Conservation (phyloP, 2,888 invertebrate genomes). For the Labia minor region DNA sequence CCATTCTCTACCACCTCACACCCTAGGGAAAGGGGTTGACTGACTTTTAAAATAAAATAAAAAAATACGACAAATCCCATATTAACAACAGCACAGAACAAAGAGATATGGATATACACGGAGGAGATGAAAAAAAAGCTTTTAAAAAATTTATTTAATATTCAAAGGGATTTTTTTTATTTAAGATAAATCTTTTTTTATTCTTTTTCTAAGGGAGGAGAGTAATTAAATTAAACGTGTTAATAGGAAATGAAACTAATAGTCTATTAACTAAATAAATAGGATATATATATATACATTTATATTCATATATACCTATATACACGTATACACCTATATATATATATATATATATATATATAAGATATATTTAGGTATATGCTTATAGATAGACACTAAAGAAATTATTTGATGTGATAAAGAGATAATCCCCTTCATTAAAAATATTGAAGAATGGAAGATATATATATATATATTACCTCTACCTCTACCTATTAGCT, state of each 20-base stretch:
- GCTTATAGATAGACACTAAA: no score
- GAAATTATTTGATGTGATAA: no score
- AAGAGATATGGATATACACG: background rate
- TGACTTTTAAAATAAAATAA: background rate
- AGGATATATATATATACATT: no score
- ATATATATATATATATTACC: no score
- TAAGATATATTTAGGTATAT: no score
- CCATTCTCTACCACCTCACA: background rate
- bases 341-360: no score
- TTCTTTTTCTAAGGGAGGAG: background rate
- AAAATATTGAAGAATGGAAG: no score
- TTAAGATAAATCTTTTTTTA: background rate
- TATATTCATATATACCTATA: no score
- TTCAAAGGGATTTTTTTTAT: slow-evolving; percentile 3
- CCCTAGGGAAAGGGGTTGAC: background rate
- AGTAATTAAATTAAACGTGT: slow-evolving; percentile 1
- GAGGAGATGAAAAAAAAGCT: background rate
- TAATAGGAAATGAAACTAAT: slow-evolving; percentile 13
- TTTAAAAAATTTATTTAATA: slow-evolving; percentile 13
- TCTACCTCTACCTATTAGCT: no score
- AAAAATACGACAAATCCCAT: slow-evolving; percentile 4
- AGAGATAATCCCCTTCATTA: no score
- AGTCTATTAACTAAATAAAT: no score
- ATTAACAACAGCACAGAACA: slow-evolving; percentile 1
- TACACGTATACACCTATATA: no score